These are phyloP conservation scores for Drosophila takahashii DNA, from an alignment of 1,140 invertebrate species.

Conservation along the genomic window DNA sequence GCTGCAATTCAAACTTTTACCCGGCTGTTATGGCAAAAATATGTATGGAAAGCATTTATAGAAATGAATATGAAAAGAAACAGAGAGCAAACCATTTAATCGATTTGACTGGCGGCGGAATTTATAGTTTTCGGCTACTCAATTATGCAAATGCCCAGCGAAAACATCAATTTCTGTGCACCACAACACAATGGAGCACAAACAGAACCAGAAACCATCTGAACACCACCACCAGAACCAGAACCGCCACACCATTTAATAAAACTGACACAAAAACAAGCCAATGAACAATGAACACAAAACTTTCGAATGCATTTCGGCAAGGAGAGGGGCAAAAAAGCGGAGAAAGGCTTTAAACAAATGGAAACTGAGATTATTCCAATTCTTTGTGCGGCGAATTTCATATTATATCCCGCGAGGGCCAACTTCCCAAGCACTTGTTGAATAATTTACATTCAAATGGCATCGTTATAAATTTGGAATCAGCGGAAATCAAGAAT, in stretches of 20 bases:
- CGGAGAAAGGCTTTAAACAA: neutral
- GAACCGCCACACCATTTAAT: slow-evolving; percentile 12
- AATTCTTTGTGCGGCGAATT: neutral
- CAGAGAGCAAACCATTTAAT: slow-evolving; percentile 15
- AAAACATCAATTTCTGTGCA: slow-evolving; percentile 19
- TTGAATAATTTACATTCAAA: slow-evolving; percentile 5
- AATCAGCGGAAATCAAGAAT: neutral
- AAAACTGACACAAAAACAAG: slow-evolving; percentile 16
- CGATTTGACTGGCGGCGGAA: slow-evolving; percentile 22
- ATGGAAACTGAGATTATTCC: neutral
- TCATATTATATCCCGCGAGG: neutral
- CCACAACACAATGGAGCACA: slow-evolving; percentile 4
- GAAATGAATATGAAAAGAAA: neutral
- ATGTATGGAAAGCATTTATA: neutral
- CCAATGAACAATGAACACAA: slow-evolving; percentile 5
- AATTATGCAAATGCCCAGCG: slow-evolving; percentile 57
- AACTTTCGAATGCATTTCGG: slow-evolving; percentile 6
- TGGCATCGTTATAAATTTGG: neutral
- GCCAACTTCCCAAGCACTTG: neutral
- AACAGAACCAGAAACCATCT: neutral
- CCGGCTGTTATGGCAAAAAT: neutral
- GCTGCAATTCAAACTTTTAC: neutral
- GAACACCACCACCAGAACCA: neutral
- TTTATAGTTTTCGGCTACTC: slow-evolving; percentile 37
- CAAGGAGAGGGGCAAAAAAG: neutral